A percentile compares a stretch with the other conserved stretches of the same genome.
These are phyloP conservation scores for Porites divaricata DNA, from an alignment of 92 coral and sea anemone genomes.

Conservation along the genomic window DNA sequence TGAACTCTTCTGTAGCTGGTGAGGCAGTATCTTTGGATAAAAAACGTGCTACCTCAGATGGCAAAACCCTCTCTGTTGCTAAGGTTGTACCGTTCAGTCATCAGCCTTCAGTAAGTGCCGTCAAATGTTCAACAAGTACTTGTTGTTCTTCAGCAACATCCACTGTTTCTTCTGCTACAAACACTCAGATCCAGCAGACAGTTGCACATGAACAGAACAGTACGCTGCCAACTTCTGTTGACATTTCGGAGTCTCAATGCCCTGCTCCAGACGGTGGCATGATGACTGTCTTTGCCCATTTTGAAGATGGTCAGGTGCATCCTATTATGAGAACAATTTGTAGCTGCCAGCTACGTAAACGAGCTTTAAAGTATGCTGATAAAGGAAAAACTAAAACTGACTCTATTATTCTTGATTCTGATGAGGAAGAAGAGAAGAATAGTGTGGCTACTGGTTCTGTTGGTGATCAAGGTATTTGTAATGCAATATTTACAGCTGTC, in stretches of 20 bases:
- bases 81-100: constrained; percentile 42
- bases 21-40: neutral
- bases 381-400: constrained; percentile 46
- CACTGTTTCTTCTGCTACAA: neutral
- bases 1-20: neutral
- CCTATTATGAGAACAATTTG: constrained; percentile 28
- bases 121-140: neutral
- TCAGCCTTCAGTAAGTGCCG: constrained; percentile 7
- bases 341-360: constrained; percentile 34
- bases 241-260: neutral
- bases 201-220: too few species aligned
- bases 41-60: neutral
- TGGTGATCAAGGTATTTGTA: constrained; percentile 13
- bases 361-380: constrained; percentile 31
- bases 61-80: constrained; percentile 24
- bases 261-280: constrained; percentile 23
- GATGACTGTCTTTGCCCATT: constrained; percentile 2
- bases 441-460: neutral
- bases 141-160: neutral
- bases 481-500: too few species aligned
- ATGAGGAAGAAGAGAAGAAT: constrained; percentile 57
- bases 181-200: constrained; percentile 1
- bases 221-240: neutral
- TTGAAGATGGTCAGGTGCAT: constrained; percentile 31
- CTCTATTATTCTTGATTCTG: constrained; percentile 72